Percentiles rank a stretch among this genome's conserved stretches.
These are phyloP conservation scores for Phrynocephalus vlangalii DNA, from an alignment of 2,797 vertebrate genomes.

Conservation along the genomic window DNA sequence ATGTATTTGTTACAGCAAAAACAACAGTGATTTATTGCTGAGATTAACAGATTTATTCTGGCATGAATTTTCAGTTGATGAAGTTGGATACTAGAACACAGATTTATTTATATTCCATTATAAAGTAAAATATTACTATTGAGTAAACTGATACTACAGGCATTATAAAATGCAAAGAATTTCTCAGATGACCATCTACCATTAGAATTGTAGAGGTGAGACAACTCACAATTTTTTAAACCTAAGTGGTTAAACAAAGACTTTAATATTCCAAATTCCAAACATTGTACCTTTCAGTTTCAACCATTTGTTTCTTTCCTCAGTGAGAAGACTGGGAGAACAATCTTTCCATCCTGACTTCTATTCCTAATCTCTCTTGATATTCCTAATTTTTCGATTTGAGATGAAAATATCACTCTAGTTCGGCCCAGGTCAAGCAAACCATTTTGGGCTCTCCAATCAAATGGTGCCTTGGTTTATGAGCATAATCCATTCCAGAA, in stretches of 20 bases:
- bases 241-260: not conserved
- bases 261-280: not conserved
- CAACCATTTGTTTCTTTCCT: too few relatives aligned
- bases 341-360: not conserved
- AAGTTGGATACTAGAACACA: not conserved
- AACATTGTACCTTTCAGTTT: too few relatives aligned
- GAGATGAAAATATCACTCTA: slow-evolving; percentile 22
- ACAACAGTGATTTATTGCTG: not conserved
- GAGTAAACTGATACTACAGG: not conserved
- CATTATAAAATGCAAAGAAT: not conserved
- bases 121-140: not conserved
- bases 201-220: not conserved
- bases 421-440: slow-evolving; percentile 44
- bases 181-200: not conserved
- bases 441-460: slow-evolving; percentile 37
- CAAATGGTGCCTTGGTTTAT: too few relatives aligned
- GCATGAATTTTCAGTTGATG: not conserved
- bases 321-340: not conserved
- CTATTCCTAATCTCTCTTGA: slow-evolving; percentile 9
- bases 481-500: too few relatives aligned
- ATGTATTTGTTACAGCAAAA: not conserved
- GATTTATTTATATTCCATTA: not conserved
- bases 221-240: not conserved
- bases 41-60: not conserved
- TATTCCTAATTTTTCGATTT: slow-evolving; percentile 7